A percentile compares a stretch with the other conserved stretches of the same genome.
These are phyloP conservation scores for Oxystoma pomonae DNA, from an alignment of 2,888 invertebrate species.

Conservation along the genomic window DNA sequence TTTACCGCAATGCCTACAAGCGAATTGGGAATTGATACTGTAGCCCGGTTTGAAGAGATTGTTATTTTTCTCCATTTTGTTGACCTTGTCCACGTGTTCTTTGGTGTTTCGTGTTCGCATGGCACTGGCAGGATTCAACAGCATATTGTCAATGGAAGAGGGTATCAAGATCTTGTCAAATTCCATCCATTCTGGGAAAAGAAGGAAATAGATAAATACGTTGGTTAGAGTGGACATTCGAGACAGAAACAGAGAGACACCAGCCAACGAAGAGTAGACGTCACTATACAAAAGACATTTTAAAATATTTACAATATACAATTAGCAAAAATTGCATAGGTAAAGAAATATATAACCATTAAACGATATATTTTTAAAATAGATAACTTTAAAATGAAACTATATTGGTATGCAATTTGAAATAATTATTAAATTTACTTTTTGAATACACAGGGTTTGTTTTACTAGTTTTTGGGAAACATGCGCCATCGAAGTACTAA, in stretches of 20 bases:
- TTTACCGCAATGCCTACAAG: conserved; percentile 81
- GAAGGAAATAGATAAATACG: conserved; percentile 7
- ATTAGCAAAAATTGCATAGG: background rate
- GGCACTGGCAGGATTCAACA: conserved; percentile 29
- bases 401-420: no score
- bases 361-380: no score
- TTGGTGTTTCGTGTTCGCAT: conserved; percentile 21
- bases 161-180: conserved; percentile 42
- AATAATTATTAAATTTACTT: no score
- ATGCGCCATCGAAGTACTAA: no score
- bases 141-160: conserved; percentile 32
- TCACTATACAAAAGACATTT: background rate
- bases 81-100: conserved; percentile 26
- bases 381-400: no score
- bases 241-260: background rate
- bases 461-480: no score
- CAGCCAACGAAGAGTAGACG: background rate
- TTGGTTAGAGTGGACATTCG: background rate
- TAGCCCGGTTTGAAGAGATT: conserved; percentile 42
- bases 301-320: background rate
- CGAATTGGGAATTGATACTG: conserved; percentile 59
- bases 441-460: no score
- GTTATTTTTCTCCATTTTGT: conserved; percentile 28
- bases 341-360: background rate
- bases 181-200: conserved; percentile 41